Evolutionary conservation across 2,113 vertebrate genomes (phyloP).

Genomic region (Anguilla japonica): DNA sequence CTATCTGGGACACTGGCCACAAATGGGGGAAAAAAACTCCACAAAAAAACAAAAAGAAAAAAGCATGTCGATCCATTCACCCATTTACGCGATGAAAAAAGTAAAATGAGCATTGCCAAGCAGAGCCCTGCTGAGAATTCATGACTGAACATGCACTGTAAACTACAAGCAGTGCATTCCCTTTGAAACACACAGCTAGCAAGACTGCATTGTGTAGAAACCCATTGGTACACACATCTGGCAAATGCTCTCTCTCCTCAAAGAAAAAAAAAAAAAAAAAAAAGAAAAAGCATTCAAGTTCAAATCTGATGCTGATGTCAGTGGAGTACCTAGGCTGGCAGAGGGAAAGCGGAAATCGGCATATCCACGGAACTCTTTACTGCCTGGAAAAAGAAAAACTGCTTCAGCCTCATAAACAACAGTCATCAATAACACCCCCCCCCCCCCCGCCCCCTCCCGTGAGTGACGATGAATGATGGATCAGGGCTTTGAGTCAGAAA

Average conservation of each 20-base stretch:
- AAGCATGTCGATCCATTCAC: background rate
- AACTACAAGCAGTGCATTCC: background rate
- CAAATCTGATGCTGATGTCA: background rate
- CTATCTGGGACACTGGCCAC: background rate
- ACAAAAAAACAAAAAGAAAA: background rate
- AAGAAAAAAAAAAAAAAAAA: background rate
- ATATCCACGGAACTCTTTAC: constrained; percentile 11
- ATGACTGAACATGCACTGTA: background rate
- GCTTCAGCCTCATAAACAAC: constrained; percentile 16
- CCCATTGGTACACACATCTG: background rate
- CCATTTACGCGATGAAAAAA: background rate
- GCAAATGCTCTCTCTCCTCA: background rate
- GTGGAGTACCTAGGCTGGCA: constrained; percentile 6
- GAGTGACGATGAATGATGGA: constrained; percentile 9
- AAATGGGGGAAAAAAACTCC: background rate
- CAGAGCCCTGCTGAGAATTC: background rate
- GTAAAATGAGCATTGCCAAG: background rate
- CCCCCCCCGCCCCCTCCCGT: background rate
- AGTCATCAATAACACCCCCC: constrained; percentile 16
- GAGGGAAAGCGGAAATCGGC: constrained; percentile 8
- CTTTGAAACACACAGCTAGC: background rate
- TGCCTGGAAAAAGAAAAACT: background rate
- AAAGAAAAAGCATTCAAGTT: background rate
- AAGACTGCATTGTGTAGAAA: background rate
- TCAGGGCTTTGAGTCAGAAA: constrained; percentile 18